Conservation (phyloP, 2,797 vertebrate species). For the Protosalanx chinensis region DNA sequence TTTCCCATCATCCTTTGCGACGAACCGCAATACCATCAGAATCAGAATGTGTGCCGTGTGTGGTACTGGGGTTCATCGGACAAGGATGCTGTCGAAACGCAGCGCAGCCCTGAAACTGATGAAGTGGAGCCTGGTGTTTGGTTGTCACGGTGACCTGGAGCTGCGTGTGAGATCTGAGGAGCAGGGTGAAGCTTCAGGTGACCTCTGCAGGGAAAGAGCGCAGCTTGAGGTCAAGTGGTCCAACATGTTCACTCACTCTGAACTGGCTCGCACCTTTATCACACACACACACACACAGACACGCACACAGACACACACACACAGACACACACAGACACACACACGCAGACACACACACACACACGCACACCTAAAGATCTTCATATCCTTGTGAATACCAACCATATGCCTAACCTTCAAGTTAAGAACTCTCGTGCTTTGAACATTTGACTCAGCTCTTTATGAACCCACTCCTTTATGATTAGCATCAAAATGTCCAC, state of each 20-base stretch:
- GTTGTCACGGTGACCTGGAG: conserved; percentile 59
- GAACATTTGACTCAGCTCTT: conserved; percentile 27
- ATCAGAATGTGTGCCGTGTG: no score
- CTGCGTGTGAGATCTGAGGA: conserved; percentile 66
- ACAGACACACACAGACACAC: conserved; percentile 17
- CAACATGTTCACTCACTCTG: background rate
- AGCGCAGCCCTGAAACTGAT: no score
- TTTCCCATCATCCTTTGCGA: conserved; percentile 20
- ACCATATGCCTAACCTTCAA: background rate
- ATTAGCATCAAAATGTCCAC: conserved; percentile 23
- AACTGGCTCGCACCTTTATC: conserved; percentile 48
- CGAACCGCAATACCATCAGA: conserved; percentile 21
- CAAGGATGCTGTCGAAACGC: no score
- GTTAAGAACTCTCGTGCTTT: conserved; percentile 28
- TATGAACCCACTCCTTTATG: conserved; percentile 39
- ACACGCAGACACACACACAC: background rate
- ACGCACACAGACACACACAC: conserved; percentile 14
- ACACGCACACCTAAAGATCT: background rate
- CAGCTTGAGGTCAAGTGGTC: background rate
- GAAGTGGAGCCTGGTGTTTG: conserved; percentile 46
- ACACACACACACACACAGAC: conserved; percentile 5
- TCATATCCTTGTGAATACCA: background rate
- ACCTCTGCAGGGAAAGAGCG: background rate
- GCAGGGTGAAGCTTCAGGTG: conserved; percentile 59
- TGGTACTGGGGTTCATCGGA: no score